Evolutionary conservation across 2,888 invertebrate species (phyloP), one percentile per base, ranked within the genome.

Genomic region (Patella pellucida): DNA sequence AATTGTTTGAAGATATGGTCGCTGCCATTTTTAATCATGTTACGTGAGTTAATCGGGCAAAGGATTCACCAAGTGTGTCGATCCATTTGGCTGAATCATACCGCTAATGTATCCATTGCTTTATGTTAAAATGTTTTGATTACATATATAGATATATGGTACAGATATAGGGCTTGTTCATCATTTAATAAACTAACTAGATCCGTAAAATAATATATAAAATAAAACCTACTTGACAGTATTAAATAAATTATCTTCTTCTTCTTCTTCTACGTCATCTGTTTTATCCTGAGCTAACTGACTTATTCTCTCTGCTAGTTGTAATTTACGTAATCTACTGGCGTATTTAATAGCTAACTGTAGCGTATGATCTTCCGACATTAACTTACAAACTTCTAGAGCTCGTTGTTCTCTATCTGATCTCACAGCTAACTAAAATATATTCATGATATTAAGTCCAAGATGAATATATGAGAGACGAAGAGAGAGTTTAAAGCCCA

Each of bases 291-390:
- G 85, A 4, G 94, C 92, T 15, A 95, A 86, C 82, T 93, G 93
- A 0, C 93, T 92, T 50, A 97, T 92, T 88, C 95, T 95, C 83
- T 96, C 95, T 0, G 95, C 95, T 69, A 98, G 92, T 85, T 95
- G 94, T 84, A 94, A 93, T 83, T 94, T 94, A 41, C 95, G 94
- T 15, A 95, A 92, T 82, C 95, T 94, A 0, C 94, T 94, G 0
- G 97, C 96, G 91, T 97, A 98, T 89, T 96, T 96, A n/a, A 96
- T 94, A 1, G 96, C 97, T 56, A 97, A 92, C 79, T 95, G 95
- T 56, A 97, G 91, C 0, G 96, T 92, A 69, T 95, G 94, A 2
- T 94, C 94, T 85, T 95, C 95, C 31, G 94, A 94, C 86, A 97
- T 93, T 84, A 96, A 92, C 87, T 95, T 94, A 90, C 96, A 95